These are phyloP conservation scores for Nemurella pictetii DNA, from an alignment of 2,888 invertebrate species.

Conservation along the genomic window DNA sequence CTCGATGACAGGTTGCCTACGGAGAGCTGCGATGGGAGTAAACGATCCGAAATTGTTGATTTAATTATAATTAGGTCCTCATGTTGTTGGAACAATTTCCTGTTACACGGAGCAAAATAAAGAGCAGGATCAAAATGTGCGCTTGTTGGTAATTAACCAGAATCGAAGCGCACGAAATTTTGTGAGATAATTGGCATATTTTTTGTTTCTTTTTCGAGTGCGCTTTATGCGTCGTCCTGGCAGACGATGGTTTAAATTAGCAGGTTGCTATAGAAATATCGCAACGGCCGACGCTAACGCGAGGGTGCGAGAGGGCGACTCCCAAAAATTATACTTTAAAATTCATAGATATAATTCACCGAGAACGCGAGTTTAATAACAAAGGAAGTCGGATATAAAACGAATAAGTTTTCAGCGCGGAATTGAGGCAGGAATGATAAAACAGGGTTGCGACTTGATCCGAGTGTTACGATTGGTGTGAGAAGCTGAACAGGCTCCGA, in stretches of 20 bases:
- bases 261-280: conserved; percentile 21
- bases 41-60: background rate
- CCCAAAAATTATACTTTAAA: conserved; percentile 30
- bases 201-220: background rate
- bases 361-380: conserved; percentile 26
- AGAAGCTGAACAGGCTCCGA: background rate
- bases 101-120: background rate
- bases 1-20: background rate
- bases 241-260: background rate
- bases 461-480: background rate
- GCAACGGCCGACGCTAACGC: background rate
- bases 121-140: background rate
- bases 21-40: background rate
- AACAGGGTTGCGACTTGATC: conserved; percentile 2
- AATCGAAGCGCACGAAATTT: background rate
- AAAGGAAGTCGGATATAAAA: conserved; percentile 29
- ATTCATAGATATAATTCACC: conserved; percentile 29
- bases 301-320: background rate
- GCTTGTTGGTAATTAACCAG: background rate
- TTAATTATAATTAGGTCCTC: background rate
- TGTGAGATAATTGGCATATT: background rate
- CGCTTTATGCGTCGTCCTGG: background rate
- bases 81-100: background rate
- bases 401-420: conserved; percentile 26
- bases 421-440: background rate